phyloP scores from a whole-genome alignment of 2,113 vertebrate species.

The Sceloporus tristichus region DNA sequence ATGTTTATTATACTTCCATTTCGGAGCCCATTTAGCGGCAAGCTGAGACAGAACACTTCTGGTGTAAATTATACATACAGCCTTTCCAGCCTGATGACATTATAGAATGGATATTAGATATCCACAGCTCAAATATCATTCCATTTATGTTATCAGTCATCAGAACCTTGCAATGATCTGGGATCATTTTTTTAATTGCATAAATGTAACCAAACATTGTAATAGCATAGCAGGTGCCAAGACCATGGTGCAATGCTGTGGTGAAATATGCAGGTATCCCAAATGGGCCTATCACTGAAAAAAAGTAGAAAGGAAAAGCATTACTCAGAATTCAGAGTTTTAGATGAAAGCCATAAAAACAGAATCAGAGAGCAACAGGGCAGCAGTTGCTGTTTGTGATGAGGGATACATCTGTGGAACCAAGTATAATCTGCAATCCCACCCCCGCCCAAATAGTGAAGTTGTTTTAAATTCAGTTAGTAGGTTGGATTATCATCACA shows the following conservation, averaged over 20 bases:
- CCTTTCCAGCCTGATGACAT: conserved; percentile 55
- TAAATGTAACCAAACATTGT: background rate
- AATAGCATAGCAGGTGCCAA: background rate
- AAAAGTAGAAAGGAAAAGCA: rapidly evolving
- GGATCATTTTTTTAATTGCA: background rate
- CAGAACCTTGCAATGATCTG: conserved; percentile 33
- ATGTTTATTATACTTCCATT: background rate
- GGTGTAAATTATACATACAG: conserved; percentile 52
- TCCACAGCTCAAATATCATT: conserved; percentile 30
- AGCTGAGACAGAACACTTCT: conserved; percentile 10
- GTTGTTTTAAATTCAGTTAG: background rate
- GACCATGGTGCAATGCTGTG: rapidly evolving
- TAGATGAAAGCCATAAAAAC: background rate
- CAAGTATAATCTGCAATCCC: background rate
- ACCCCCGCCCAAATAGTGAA: background rate
- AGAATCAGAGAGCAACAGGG: background rate
- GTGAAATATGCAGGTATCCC: background rate
- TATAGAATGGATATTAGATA: conserved; percentile 46
- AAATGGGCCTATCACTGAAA: background rate
- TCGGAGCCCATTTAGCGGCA: background rate
- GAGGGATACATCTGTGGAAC: background rate
- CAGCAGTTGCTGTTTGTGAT: background rate
- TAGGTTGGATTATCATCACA: too few species aligned
- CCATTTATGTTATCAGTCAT: conserved; percentile 52
- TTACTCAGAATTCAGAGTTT: background rate